Conservation (phyloP, 2,797 vertebrate species). For the Rhinichthys osculus region DNA sequence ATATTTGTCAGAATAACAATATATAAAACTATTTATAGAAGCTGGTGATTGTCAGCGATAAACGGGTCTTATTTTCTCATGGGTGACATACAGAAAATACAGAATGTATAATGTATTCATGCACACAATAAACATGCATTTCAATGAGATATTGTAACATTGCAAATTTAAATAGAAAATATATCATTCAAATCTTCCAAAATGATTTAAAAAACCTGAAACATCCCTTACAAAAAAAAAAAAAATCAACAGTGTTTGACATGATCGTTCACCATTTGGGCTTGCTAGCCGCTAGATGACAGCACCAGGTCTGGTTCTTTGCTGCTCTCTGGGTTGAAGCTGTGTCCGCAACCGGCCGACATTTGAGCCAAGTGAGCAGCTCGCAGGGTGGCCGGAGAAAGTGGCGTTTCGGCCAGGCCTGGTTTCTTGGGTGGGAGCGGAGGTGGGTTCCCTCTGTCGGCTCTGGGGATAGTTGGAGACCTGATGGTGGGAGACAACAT, state of each 20-base stretch:
- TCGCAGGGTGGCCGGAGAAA: conserved; percentile 77
- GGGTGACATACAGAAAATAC: not conserved
- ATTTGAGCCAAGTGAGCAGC: conserved; percentile 80
- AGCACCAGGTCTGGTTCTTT: conserved; percentile 92
- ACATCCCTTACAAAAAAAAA: conserved; percentile 7
- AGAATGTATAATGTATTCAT: not conserved
- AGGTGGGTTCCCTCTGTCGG: conserved; percentile 91
- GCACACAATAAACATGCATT: conserved; percentile 40
- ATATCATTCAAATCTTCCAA: not conserved
- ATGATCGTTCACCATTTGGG: not conserved
- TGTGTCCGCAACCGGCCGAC: conserved; percentile 83
- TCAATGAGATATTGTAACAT: conserved; percentile 14
- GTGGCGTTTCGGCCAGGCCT: conserved; percentile 87
- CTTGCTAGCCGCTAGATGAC: conserved; percentile 86
- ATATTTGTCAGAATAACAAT: conserved; percentile 23
- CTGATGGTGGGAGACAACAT: conserved; percentile 83
- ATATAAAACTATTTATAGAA: conserved; percentile 28
- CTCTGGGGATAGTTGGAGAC: conserved; percentile 88
- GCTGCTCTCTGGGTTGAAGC: conserved; percentile 81
- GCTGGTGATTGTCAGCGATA: conserved; percentile 32
- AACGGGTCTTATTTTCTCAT: conserved; percentile 3
- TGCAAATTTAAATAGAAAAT: not conserved
- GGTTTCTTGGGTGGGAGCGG: conserved; percentile 98
- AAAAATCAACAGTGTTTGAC: conserved; percentile 38
- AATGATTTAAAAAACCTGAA: conserved; percentile 1